Conservation (phyloP, 2,888 invertebrate genomes). For the Scelioninae gen. 1 region DNA sequence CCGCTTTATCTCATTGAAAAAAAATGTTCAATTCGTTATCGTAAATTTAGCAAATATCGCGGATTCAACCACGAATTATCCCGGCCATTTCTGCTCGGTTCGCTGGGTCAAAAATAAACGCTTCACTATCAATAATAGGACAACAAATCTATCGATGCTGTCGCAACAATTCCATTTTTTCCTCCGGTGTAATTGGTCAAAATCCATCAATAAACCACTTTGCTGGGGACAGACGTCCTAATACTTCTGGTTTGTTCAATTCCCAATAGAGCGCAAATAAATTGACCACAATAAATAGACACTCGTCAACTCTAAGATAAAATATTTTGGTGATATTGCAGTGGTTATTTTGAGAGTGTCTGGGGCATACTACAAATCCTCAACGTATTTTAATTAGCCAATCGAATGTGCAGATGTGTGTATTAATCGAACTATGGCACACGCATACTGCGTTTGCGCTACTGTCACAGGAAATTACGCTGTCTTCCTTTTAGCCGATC, state of each 20-base stretch:
- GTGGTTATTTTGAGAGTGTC: too few relatives aligned
- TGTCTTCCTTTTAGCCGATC: slow-evolving; percentile 51
- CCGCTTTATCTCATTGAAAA: too few relatives aligned
- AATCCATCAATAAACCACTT: slow-evolving; percentile 54
- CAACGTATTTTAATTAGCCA: too few relatives aligned
- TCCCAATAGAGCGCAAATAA: slow-evolving; percentile 24
- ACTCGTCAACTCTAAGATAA: slow-evolving; percentile 20
- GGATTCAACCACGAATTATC: slow-evolving; percentile 12
- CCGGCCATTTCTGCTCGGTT: slow-evolving; percentile 3
- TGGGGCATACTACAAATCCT: too few relatives aligned
- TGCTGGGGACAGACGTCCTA: slow-evolving; percentile 26
- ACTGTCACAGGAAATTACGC: slow-evolving; percentile 68
- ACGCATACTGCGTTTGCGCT: slow-evolving; percentile 37
- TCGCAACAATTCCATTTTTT: slow-evolving; percentile 39
- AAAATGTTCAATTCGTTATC: too few relatives aligned
- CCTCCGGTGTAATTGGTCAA: slow-evolving; percentile 41
- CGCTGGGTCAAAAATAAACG: slow-evolving; percentile 12
- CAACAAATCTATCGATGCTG: slow-evolving; percentile 19
- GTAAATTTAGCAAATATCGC: not conserved
- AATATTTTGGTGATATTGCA: too few relatives aligned
- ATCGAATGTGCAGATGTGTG: slow-evolving; percentile 31
- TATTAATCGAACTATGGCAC: slow-evolving; percentile 27
- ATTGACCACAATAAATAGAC: slow-evolving; percentile 46
- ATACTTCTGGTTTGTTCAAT: slow-evolving; percentile 35
- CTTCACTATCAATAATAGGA: slow-evolving; percentile 30